Conservation (phyloP, 2,888 invertebrate species). For the Synanthedon formicaeformis region DNA sequence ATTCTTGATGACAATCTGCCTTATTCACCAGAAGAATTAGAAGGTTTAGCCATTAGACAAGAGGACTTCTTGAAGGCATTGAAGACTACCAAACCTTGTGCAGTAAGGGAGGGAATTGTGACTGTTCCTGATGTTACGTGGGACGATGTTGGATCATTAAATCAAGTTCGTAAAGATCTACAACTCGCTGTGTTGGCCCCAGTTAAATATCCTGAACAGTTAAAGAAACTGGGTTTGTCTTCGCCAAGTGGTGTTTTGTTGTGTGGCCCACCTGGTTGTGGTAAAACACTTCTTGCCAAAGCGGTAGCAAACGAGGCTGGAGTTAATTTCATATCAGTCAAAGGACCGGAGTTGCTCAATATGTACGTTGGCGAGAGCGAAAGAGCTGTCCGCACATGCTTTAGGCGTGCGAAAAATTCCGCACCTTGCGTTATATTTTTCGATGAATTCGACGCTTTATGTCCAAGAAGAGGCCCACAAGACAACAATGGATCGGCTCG, state of each 20-base stretch:
- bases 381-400: slow-evolving; percentile 94
- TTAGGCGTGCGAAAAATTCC: slow-evolving; percentile 93
- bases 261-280: slow-evolving; percentile 97
- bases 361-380: slow-evolving; percentile 99
- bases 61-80: slow-evolving; percentile 84
- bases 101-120: slow-evolving; percentile 96
- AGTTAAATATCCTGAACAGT: slow-evolving; percentile 86
- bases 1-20: slow-evolving; percentile 77
- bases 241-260: slow-evolving; percentile 91
- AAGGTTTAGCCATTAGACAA: slow-evolving; percentile 75
- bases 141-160: slow-evolving; percentile 95
- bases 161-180: slow-evolving; percentile 88
- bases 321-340: slow-evolving; percentile 98
- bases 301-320: slow-evolving; percentile 99
- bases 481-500: slow-evolving; percentile 80
- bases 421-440: slow-evolving; percentile 99
- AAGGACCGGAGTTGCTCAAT: slow-evolving; percentile 97
- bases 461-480: slow-evolving; percentile 86
- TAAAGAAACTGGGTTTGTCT: slow-evolving; percentile 81
- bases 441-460: slow-evolving; percentile 96
- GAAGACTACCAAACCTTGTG: slow-evolving; percentile 88
- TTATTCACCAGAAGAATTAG: slow-evolving; percentile 73
- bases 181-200: slow-evolving; percentile 93
- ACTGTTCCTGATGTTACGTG: slow-evolving; percentile 98
- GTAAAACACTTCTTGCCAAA: slow-evolving; percentile 96